Base-by-base conservation (phyloP, 2,888 invertebrate genomes). In the Erebia aethiops region DNA sequence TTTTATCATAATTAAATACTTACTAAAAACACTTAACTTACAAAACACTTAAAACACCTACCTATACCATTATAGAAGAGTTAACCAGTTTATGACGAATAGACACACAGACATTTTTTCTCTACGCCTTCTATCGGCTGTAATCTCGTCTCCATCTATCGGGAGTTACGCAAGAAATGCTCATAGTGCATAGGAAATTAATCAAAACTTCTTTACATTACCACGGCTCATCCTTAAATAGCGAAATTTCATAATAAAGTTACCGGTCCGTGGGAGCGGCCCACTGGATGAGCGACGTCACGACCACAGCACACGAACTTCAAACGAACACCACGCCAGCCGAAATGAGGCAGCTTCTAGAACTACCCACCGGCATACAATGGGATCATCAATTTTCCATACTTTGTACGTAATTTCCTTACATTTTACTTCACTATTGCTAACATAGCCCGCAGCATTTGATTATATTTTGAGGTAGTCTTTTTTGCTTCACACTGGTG, bases 251-350 rank as follows among this genome's bases (percentile, higher is more conserved):
- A 72, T 74, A 72, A 74, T 51, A 66, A 46, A 70, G 63, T 41
- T 49, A 67, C 62, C 68, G 72, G 63, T 75, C 79, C 84, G 83
- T 84, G 84, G 81, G 84, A 84, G 81, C 81, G 71, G 74, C 75
- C 74, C 78, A 76, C 67, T 69, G 62, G 74, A 74, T 68, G 81
- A 80, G 80, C 79, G 77, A 79, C 81, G 81, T 82, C 83, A 84
- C 82, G 83, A 83, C 75, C 75, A 72, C 64, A 68, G 65, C 77
- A 79, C 78, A 78, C 79, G 80, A 78, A 73, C 78, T 66, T 8
- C 21, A 43, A 46, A 41, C 57, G 21, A 46, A 66, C 62, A 66
- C 73, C 67, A 26, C 21, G 70, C 67, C 62, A 69, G 68, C 66
- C 69, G 67, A 64, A 64, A 67, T 66, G 70, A 54, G 52, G 52